These are phyloP conservation scores for Epinephelus awoara DNA, from an alignment of 2,797 vertebrate species.

Conservation along the genomic window DNA sequence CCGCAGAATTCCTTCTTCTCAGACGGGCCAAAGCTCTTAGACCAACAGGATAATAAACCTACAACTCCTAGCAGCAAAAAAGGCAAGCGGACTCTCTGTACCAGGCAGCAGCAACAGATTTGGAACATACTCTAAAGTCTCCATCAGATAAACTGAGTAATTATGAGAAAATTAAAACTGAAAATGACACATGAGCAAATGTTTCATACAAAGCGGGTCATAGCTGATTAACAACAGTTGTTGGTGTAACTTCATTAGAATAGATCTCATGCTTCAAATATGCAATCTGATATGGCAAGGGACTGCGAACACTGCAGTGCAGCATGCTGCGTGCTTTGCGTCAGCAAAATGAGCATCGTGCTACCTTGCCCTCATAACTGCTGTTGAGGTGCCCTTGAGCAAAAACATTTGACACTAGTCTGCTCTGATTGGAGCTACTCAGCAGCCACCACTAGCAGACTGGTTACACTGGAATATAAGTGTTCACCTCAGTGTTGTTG, in stretches of 20 bases:
- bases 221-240: conserved; percentile 10
- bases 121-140: neutral
- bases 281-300: conserved; percentile 7
- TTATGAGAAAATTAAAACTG: conserved; percentile 17
- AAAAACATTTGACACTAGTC: conserved; percentile 35
- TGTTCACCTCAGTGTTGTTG: neutral
- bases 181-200: conserved; percentile 16
- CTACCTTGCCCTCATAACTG: conserved; percentile 44
- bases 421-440: conserved; percentile 18
- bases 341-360: conserved; percentile 43
- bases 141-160: conserved; percentile 27
- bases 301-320: conserved; percentile 52
- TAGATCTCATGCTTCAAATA: conserved; percentile 26
- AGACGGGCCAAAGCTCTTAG: conserved; percentile 63
- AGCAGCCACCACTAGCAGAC: conserved; percentile 14
- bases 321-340: conserved; percentile 35
- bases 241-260: conserved; percentile 16
- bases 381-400: conserved; percentile 65
- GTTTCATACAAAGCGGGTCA: conserved; percentile 25
- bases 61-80: conserved; percentile 28
- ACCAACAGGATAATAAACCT: conserved; percentile 52
- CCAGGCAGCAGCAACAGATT: conserved; percentile 3
- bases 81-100: conserved; percentile 10
- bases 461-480: conserved; percentile 9
- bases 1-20: conserved; percentile 69